A percentile compares a stretch with the other conserved stretches of the same genome.
phyloP scores from a whole-genome alignment of 2,888 invertebrate genomes.

The Hesperia comma region DNA sequence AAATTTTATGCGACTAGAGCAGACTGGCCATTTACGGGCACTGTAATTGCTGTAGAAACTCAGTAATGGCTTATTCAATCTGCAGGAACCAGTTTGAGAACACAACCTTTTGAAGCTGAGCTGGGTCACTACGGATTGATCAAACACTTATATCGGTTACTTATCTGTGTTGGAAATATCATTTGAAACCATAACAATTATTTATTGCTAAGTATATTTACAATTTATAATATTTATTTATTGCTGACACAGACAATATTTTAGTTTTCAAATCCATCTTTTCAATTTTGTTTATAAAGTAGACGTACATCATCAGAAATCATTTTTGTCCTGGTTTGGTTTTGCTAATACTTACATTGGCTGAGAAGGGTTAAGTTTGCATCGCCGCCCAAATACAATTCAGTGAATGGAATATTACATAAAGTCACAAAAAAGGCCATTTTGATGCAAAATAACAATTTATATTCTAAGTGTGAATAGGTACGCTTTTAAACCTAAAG shows the following conservation, averaged over 20 bases:
- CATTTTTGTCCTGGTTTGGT: too few species aligned
- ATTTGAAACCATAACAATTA: background rate
- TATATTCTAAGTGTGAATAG: slow-evolving; percentile 7
- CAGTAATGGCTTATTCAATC: slow-evolving; percentile 76
- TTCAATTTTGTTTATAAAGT: too few species aligned
- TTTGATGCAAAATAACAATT: slow-evolving; percentile 17
- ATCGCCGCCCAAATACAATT: too few species aligned
- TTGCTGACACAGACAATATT: too few species aligned
- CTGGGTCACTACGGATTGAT: background rate
- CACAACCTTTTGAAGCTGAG: slow-evolving; percentile 24
- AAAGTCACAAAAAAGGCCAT: background rate
- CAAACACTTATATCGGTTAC: slow-evolving; percentile 1
- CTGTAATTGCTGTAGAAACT: slow-evolving; percentile 74
- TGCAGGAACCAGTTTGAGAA: slow-evolving; percentile 54
- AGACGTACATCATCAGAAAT: too few species aligned
- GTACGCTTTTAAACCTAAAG: background rate
- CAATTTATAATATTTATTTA: background rate
- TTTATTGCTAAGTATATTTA: background rate
- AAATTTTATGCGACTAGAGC: slow-evolving; percentile 59
- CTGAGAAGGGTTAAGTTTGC: too few species aligned
- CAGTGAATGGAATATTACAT: too few species aligned
- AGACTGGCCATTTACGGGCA: slow-evolving; percentile 62
- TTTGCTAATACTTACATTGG: too few species aligned
- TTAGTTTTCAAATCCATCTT: too few species aligned
- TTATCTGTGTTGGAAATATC: background rate